Evolutionary conservation across 2,888 invertebrate genomes (phyloP).

Genomic region (Monochamus alternatus): DNA sequence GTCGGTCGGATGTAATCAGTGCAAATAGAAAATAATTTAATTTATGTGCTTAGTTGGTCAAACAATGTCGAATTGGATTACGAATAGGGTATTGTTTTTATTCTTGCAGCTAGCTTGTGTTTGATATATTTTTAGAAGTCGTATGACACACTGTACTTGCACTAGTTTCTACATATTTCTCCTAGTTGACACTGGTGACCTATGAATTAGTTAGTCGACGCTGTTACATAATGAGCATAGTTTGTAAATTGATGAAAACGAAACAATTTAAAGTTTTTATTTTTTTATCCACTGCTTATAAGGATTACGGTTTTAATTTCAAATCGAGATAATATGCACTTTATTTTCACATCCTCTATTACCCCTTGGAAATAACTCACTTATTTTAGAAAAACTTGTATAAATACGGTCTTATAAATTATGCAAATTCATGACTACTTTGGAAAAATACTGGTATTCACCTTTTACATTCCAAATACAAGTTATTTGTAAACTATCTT

Average conservation of each 20-base stretch:
- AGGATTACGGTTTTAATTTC: too few relatives aligned
- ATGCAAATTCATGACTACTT: too few relatives aligned
- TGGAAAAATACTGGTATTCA: too few relatives aligned
- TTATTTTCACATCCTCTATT: too few relatives aligned
- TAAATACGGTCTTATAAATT: too few relatives aligned
- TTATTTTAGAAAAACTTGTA: too few relatives aligned
- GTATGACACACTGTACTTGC: neutral
- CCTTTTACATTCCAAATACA: too few relatives aligned
- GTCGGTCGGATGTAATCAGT: neutral
- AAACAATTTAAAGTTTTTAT: too few relatives aligned
- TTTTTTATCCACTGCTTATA: too few relatives aligned
- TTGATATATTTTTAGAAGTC: neutral
- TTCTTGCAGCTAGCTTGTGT: neutral
- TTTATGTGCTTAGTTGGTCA: neutral
- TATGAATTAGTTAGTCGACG: slow-evolving; percentile 5
- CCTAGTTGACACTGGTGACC: neutral
- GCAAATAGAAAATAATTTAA: neutral
- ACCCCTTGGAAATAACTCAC: too few relatives aligned
- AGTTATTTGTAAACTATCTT: too few relatives aligned
- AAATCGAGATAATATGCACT: too few relatives aligned
- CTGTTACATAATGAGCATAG: neutral
- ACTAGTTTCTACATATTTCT: neutral
- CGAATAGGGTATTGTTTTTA: neutral
- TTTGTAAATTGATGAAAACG: neutral
- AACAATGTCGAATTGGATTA: neutral